Conservation (phyloP, 1,140 invertebrate genomes). For the Lepidurus couesii region DNA sequence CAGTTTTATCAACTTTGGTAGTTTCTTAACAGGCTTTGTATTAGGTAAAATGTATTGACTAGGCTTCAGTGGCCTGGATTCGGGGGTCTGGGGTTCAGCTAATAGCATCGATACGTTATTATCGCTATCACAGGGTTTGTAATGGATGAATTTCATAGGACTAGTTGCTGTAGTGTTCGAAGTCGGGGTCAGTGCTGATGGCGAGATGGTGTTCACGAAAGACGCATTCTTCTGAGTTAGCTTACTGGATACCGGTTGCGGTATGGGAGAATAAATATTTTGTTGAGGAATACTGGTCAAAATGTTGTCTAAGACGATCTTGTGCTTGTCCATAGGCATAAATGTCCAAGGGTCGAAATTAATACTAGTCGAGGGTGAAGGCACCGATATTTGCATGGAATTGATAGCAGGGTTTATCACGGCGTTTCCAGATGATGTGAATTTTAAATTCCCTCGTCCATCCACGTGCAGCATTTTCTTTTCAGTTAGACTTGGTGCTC, state of each 20-base stretch:
- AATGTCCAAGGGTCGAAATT: too few species aligned
- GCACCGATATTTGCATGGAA: background rate
- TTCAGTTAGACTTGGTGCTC: slow-evolving; percentile 76
- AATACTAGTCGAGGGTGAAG: too few species aligned
- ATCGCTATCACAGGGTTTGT: slow-evolving; percentile 10
- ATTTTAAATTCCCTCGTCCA: slow-evolving; percentile 75
- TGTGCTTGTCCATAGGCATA: too few species aligned
- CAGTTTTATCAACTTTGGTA: background rate
- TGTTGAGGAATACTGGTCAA: too few species aligned
- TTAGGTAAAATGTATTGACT: background rate
- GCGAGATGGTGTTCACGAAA: too few species aligned
- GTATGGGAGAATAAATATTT: too few species aligned
- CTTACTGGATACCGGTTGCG: too few species aligned
- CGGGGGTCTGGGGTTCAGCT: background rate
- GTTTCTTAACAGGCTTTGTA: slow-evolving; percentile 11
- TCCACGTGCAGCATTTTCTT: slow-evolving; percentile 85
- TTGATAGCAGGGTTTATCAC: background rate
- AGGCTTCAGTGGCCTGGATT: slow-evolving; percentile 7
- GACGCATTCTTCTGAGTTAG: too few species aligned
- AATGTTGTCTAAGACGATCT: too few species aligned
- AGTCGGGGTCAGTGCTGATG: background rate
- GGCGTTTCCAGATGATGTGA: slow-evolving; percentile 52
- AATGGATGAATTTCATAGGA: background rate
- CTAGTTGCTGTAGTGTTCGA: background rate
- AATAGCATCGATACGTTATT: background rate